phyloP scores from a whole-genome alignment of 2,888 invertebrate species.

The Drosophila lacicola region DNA sequence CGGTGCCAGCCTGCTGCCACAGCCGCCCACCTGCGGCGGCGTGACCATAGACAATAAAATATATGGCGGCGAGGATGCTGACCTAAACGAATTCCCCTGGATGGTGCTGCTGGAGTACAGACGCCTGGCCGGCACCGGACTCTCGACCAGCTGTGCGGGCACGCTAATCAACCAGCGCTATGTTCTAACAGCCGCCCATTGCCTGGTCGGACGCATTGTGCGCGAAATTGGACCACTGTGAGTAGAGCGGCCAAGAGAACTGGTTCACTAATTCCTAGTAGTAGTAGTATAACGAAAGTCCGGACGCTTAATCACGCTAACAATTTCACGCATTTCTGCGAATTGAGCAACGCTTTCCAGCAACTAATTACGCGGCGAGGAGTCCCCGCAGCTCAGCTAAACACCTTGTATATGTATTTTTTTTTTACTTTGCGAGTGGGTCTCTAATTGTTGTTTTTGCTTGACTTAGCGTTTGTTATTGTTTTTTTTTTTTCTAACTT shows the following conservation, averaged over 20 bases:
- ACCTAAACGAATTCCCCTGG: slow-evolving; percentile 90
- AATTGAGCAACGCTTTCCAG: slow-evolving; percentile 49
- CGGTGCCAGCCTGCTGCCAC: slow-evolving; percentile 63
- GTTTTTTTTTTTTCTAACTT: slow-evolving; percentile 15
- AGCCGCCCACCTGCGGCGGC: slow-evolving; percentile 82
- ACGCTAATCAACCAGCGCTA: slow-evolving; percentile 85
- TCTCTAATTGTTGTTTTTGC: background rate
- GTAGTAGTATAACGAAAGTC: slow-evolving; percentile 14
- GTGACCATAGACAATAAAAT: slow-evolving; percentile 86
- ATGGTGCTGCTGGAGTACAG: slow-evolving; percentile 88
- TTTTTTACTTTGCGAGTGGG: slow-evolving; percentile 1
- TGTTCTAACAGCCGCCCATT: slow-evolving; percentile 88
- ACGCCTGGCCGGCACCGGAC: slow-evolving; percentile 72
- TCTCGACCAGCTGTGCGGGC: slow-evolving; percentile 82
- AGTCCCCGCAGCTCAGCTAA: slow-evolving; percentile 49
- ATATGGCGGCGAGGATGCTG: slow-evolving; percentile 87
- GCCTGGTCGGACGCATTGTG: slow-evolving; percentile 86
- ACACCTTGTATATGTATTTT: background rate
- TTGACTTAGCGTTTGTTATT: background rate
- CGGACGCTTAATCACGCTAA: slow-evolving; percentile 43
- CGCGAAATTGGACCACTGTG: slow-evolving; percentile 86
- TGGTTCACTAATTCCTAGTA: slow-evolving; percentile 8
- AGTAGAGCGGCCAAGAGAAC: slow-evolving; percentile 73
- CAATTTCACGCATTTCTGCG: slow-evolving; percentile 41
- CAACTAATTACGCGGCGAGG: slow-evolving; percentile 46